Percentiles rank a stretch among this genome's conserved stretches.
phyloP scores from a whole-genome alignment of 92 coral and sea anemone species.

The Porites lobata region DNA sequence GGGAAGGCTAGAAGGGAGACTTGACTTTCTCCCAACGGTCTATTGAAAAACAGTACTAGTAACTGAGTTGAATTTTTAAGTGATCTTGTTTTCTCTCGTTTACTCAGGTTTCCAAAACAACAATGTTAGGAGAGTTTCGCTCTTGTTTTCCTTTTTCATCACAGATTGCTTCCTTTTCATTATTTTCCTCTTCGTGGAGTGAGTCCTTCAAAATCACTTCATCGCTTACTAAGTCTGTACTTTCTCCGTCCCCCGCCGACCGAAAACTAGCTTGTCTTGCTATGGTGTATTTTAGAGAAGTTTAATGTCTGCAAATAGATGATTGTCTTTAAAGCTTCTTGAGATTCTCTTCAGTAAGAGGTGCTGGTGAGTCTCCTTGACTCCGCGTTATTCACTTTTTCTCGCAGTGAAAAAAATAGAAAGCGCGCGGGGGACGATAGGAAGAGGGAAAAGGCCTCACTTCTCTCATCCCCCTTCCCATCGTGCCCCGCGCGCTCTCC shows the following conservation, averaged over 20 bases:
- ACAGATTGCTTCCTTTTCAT: neutral
- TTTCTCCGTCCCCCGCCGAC: slow-evolving; percentile 79
- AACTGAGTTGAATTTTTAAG: neutral
- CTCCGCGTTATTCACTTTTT: slow-evolving; percentile 8
- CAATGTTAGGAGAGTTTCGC: neutral
- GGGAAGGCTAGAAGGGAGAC: too few species aligned
- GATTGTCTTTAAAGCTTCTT: slow-evolving; percentile 58
- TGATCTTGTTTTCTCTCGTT: neutral
- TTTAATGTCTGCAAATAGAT: neutral
- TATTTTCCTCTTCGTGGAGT: neutral
- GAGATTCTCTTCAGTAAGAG: slow-evolving; percentile 74
- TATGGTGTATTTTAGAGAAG: neutral
- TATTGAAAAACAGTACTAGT: too few species aligned
- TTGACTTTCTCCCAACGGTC: too few species aligned
- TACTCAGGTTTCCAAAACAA: slow-evolving; percentile 1
- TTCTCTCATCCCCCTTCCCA: too few species aligned
- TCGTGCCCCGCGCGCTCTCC: too few species aligned
- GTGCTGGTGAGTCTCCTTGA: slow-evolving; percentile 30
- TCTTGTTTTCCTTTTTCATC: neutral
- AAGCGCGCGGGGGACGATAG: too few species aligned
- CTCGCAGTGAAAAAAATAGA: too few species aligned
- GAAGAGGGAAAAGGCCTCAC: too few species aligned
- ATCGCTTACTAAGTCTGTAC: slow-evolving; percentile 30
- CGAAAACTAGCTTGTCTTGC: slow-evolving; percentile 25
- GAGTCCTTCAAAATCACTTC: slow-evolving; percentile 17